A percentile compares a stretch with the other conserved stretches of the same genome.
These are phyloP conservation scores for Alectoris magna DNA, from an alignment of 2,797 vertebrate species.

Conservation along the genomic window DNA sequence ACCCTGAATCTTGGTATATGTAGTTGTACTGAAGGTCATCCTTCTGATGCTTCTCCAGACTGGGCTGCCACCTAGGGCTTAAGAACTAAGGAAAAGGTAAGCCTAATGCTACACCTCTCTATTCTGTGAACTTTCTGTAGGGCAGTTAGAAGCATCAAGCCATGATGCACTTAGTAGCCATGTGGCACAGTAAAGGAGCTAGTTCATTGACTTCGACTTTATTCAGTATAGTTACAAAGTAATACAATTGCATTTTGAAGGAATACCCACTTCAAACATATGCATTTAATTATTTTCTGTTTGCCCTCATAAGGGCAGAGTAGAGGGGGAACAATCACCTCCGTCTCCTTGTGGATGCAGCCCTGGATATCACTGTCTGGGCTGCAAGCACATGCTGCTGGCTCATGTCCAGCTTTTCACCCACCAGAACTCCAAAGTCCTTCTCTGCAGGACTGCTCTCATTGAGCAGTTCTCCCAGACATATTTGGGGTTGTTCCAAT, in stretches of 20 bases:
- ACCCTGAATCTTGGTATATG: fast-evolving
- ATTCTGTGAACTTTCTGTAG: not conserved
- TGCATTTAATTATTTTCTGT: not conserved
- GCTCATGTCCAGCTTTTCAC: too few species aligned
- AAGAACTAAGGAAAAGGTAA: not conserved
- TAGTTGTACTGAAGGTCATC: not conserved
- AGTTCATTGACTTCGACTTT: not conserved
- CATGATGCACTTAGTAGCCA: not conserved
- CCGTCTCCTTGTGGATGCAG: too few species aligned
- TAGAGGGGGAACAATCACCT: too few species aligned
- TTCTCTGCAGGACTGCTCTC: too few species aligned
- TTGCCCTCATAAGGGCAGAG: too few species aligned
- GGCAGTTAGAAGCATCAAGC: not conserved
- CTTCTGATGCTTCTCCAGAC: not conserved
- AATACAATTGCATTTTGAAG: not conserved
- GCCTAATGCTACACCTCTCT: not conserved
- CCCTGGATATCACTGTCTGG: too few species aligned
- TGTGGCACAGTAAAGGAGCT: not conserved
- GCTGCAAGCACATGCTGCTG: too few species aligned
- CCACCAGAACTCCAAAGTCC: too few species aligned
- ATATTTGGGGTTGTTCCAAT: too few species aligned
- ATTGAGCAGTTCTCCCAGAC: too few species aligned
- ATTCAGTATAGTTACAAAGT: not conserved
- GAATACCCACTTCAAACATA: not conserved
- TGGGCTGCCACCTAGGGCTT: not conserved